phyloP scores from a whole-genome alignment of 2,113 vertebrate genomes.

The Galeopterus variegatus region DNA sequence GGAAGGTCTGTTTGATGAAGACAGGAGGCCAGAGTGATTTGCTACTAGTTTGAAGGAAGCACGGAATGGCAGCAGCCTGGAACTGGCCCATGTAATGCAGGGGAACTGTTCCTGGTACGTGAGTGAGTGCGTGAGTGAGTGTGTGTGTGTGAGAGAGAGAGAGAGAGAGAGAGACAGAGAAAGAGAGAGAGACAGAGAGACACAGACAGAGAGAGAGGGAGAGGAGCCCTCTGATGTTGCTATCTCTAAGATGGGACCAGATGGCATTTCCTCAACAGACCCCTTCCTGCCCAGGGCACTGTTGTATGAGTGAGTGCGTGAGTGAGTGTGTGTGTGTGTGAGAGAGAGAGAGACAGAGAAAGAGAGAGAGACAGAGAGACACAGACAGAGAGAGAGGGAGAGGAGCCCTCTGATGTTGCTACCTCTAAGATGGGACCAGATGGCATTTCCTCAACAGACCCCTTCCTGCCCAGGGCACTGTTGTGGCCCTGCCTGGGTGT shows the following conservation, averaged over 20 bases:
- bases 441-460: neutral
- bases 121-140: neutral
- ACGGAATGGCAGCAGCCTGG: neutral
- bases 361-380: too few relatives aligned
- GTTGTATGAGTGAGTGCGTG: rapidly evolving
- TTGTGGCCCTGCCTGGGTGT: neutral
- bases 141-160: neutral
- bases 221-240: neutral
- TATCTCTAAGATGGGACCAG: neutral
- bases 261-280: neutral
- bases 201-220: neutral
- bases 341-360: neutral
- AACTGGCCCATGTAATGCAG: neutral
- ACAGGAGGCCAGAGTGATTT: neutral
- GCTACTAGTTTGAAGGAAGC: neutral
- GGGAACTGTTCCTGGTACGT: neutral
- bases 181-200: neutral
- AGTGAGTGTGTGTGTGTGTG: neutral
- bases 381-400: too few relatives aligned
- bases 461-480: neutral
- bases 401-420: neutral
- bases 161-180: neutral
- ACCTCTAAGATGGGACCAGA: neutral
- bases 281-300: neutral
- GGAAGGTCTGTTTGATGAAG: neutral